Evolutionary conservation across 2,888 invertebrate genomes (phyloP).

Genomic region (Cheilosia urbana): DNA sequence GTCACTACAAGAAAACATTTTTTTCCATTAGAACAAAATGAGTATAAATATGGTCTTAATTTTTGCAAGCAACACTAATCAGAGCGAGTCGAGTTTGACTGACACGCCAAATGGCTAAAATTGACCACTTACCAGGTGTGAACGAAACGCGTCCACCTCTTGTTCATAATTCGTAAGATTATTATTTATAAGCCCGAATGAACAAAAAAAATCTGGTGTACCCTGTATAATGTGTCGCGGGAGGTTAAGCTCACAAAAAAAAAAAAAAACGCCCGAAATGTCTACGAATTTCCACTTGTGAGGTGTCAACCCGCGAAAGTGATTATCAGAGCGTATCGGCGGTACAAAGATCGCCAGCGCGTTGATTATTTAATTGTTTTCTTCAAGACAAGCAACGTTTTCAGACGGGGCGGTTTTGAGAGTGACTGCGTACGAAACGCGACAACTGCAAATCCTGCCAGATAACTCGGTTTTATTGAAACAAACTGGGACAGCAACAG

Average conservation of each 20-base stretch:
- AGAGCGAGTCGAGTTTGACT: conserved; percentile 14
- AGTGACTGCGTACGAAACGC: neutral
- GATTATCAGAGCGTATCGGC: conserved; percentile 28
- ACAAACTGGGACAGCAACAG: conserved; percentile 48
- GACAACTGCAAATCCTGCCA: neutral
- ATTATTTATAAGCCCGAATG: neutral
- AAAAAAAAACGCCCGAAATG: neutral
- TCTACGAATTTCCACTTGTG: conserved; percentile 18
- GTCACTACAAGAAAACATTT: neutral
- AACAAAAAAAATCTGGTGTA: conserved; percentile 1
- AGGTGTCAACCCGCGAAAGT: neutral
- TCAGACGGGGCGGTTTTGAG: neutral
- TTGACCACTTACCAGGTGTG: conserved; percentile 10
- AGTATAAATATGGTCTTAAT: neutral
- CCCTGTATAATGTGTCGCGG: conserved; percentile 18
- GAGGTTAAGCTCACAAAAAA: conserved; percentile 18
- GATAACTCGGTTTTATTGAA: conserved; percentile 22
- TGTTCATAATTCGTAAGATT: too few species aligned
- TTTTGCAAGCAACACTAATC: conserved; percentile 4
- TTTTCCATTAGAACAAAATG: neutral
- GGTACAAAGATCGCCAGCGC: conserved; percentile 1
- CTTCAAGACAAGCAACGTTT: neutral
- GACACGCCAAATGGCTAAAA: neutral
- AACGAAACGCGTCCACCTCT: neutral
- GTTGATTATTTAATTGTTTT: conserved; percentile 16